phyloP scores from a whole-genome alignment of 2,888 invertebrate species.

The Cryptus viduatorius region DNA sequence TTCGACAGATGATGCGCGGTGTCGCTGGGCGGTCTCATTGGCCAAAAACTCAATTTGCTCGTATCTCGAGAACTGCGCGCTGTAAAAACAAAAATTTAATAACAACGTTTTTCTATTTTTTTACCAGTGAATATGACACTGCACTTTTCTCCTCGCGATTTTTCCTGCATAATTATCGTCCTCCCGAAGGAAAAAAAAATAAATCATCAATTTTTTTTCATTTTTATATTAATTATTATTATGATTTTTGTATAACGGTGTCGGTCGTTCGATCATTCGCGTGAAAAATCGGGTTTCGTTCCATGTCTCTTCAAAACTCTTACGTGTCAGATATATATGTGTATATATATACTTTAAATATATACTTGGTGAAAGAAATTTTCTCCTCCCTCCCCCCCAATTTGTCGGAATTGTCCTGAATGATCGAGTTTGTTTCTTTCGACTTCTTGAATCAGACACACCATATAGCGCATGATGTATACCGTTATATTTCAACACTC shows the following conservation, averaged over 20 bases:
- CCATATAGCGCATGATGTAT: conserved; percentile 70
- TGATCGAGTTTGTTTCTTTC: conserved; percentile 69
- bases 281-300: conserved; percentile 53
- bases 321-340: conserved; percentile 82
- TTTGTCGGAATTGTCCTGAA: conserved; percentile 55
- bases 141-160: neutral
- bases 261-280: conserved; percentile 56
- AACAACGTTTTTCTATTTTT: neutral
- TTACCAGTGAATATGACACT: neutral
- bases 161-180: conserved; percentile 23
- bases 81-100: neutral
- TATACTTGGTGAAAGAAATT: conserved; percentile 34
- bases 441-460: conserved; percentile 69
- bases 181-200: conserved; percentile 9
- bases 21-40: too few relatives aligned
- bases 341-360: conserved; percentile 72
- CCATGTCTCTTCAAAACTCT: conserved; percentile 82
- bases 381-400: neutral
- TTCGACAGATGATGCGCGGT: too few relatives aligned
- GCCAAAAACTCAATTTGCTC: too few relatives aligned
- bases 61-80: neutral
- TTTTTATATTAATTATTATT: conserved; percentile 43
- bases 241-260: conserved; percentile 45
- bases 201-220: conserved; percentile 34
- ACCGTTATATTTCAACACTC: conserved; percentile 59